phyloP scores from a whole-genome alignment of 2,888 invertebrate genomes.

The Halictus ligatus region DNA sequence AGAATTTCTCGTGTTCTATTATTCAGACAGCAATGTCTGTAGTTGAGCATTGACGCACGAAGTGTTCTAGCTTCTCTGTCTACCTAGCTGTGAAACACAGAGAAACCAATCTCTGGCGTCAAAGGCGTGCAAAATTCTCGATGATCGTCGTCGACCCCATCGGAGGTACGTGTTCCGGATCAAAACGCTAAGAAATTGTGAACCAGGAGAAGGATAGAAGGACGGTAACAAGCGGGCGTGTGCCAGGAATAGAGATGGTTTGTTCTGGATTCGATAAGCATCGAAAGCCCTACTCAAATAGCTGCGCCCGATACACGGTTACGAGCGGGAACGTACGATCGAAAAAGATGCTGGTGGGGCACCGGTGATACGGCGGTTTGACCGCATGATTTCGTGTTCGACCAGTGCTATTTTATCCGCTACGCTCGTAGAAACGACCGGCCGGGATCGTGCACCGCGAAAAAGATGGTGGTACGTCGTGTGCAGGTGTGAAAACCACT shows the following conservation, averaged over 20 bases:
- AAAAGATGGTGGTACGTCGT: not conserved
- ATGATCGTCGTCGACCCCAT: not conserved
- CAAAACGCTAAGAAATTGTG: not conserved
- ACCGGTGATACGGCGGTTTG: conserved; percentile 44
- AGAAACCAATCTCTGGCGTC: not conserved
- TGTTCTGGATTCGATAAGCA: conserved; percentile 52
- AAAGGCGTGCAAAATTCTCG: not conserved
- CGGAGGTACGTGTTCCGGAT: not conserved
- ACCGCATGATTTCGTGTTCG: conserved; percentile 57
- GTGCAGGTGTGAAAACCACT: conserved; percentile 6
- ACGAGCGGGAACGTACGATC: not conserved
- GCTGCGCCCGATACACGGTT: conserved; percentile 32
- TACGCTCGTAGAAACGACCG: conserved; percentile 37
- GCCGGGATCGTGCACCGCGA: conserved; percentile 8
- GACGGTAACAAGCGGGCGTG: conserved; percentile 24
- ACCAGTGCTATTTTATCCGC: conserved; percentile 66
- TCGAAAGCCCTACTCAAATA: conserved; percentile 59
- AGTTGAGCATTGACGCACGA: not conserved
- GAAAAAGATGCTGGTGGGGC: conserved; percentile 60
- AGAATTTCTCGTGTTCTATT: not conserved
- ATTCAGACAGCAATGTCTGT: not conserved
- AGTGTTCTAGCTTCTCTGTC: no score
- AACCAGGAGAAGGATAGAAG: not conserved
- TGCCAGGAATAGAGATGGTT: conserved; percentile 35
- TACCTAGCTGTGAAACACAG: not conserved